Base-by-base conservation (phyloP, 2,888 invertebrate species). In the Luperina nickerlii region DNA sequence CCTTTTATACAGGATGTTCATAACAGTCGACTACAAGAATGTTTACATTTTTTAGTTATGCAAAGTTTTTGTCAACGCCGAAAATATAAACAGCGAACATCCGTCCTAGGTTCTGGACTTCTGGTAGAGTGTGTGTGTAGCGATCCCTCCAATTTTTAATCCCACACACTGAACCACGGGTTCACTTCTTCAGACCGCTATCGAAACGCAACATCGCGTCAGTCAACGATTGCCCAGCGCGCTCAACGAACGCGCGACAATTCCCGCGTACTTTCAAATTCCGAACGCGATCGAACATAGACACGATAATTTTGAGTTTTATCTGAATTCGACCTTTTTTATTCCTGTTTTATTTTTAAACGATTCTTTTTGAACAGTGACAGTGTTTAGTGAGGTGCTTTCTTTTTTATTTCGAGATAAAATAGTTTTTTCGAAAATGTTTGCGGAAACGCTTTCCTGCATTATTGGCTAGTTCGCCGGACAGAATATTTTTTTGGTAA, bases 161-260 rank as follows among this genome's bases (percentile, higher is more conserved):
- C 88, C 88, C 80, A 79, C 82, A 73, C 80, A 48, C 65, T 76
- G 78, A 79, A 86, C 79, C 79, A 82, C 78, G 89, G 89, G 86
- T 90, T 87, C 71, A 63, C 63, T 71, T 70, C 70, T 70, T 63
- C 81, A 85, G 83, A 74, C 84, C 75, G 85, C 84, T 76, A 84
- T 78, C 83, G 78, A 65, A 78, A 76, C 73, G 81, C 76, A 72
- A 76, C 75, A 76, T 71, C 74, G 88, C 75, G 89, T 90, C 93
- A 95, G 95, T 95, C 90, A 86, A 83, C 90, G 88, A 90, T 89
- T 92, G 93, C 90, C 92, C 90, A 81, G 90, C 93, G 92, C 88
- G 92, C 88, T 83, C 76, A 66, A 73, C 86, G 91, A 90, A 94
- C 95, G 94, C 90, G 84, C 81, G 86, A 86, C 42, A 77, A 51